Evolutionary conservation across 64 coral and sea anemone genomes (phyloP).

Genomic region (Montipora efflorescens): DNA sequence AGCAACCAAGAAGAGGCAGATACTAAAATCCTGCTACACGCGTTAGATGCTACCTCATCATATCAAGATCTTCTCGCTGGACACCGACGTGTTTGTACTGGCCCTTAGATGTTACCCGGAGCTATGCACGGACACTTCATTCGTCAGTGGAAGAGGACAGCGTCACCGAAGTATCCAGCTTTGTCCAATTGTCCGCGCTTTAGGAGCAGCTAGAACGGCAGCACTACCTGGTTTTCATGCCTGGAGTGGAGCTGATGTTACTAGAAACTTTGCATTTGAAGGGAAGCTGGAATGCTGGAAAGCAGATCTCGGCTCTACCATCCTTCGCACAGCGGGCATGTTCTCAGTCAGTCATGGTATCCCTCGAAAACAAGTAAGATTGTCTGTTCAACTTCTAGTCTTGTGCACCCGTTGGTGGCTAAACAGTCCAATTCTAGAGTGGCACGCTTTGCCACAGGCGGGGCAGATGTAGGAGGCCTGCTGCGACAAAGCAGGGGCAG

Average conservation of each 20-base stretch:
- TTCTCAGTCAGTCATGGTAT: neutral
- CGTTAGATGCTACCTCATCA: constrained; percentile 16
- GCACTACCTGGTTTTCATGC: constrained; percentile 34
- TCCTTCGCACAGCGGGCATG: neutral
- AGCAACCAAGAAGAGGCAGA: constrained; percentile 40
- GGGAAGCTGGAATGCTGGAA: constrained; percentile 44
- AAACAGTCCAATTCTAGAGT: too few species aligned
- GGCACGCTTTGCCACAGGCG: too few species aligned
- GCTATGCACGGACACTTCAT: constrained; percentile 37
- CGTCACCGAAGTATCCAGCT: constrained; percentile 25
- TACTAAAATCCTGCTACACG: constrained; percentile 6
- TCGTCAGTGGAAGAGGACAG: constrained; percentile 34
- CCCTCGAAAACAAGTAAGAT: too few species aligned
- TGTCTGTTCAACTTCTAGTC: too few species aligned
- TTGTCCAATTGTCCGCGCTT: neutral
- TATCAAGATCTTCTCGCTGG: constrained; percentile 31
- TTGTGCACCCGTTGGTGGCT: too few species aligned
- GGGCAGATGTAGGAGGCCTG: too few species aligned
- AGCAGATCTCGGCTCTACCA: constrained; percentile 47
- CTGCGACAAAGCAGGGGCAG: too few species aligned
- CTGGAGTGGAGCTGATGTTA: constrained; percentile 54
- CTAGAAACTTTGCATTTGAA: constrained; percentile 48
- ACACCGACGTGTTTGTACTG: constrained; percentile 54
- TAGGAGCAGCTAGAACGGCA: constrained; percentile 55
- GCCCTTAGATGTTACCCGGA: neutral